Conservation (phyloP, 2,113 vertebrate genomes). For the Ellobius talpinus region DNA sequence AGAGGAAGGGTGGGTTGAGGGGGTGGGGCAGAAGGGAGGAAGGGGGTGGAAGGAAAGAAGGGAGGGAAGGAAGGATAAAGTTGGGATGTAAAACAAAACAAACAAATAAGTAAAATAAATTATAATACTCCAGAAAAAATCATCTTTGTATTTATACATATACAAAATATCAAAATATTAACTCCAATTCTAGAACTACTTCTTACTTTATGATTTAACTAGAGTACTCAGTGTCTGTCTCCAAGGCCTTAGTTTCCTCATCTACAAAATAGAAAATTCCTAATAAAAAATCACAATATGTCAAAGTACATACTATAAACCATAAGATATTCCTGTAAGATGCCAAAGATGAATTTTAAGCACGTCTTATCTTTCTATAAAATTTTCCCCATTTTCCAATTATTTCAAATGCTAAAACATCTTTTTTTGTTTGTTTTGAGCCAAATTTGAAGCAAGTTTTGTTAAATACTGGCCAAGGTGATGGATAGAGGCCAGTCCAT, state of each 20-base stretch:
- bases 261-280: constrained; percentile 31
- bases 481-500: neutral
- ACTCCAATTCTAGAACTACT: neutral
- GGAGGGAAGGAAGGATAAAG: neutral
- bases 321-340: neutral
- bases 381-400: constrained; percentile 35
- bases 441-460: neutral
- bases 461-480: neutral
- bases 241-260: constrained; percentile 47
- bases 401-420: constrained; percentile 33
- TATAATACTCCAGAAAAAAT: neutral
- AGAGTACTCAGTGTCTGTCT: constrained; percentile 3
- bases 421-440: neutral
- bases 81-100: neutral
- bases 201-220: constrained; percentile 13
- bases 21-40: neutral
- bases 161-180: neutral
- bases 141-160: neutral
- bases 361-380: constrained; percentile 12
- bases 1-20: neutral
- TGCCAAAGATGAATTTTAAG: constrained; percentile 44
- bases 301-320: constrained; percentile 8
- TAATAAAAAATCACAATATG: constrained; percentile 28
- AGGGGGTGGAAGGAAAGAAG: neutral
- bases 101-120: neutral